Percentiles rank a stretch among this genome's conserved stretches.
Conservation (phyloP, 92 coral and sea anemone species). For the Ricordea florida region DNA sequence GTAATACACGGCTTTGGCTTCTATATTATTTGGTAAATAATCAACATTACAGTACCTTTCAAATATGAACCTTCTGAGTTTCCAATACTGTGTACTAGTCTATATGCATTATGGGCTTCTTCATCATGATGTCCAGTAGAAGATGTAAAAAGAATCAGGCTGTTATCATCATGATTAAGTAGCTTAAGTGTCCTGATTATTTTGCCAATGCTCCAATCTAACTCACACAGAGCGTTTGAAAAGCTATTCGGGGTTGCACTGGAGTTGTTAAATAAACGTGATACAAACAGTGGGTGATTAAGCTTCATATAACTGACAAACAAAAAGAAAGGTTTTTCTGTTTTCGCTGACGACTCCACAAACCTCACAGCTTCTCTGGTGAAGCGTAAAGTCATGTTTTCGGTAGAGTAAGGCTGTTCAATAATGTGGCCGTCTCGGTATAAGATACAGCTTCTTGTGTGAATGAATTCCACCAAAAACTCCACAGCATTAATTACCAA, state of each 20-base stretch:
- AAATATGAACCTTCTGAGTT: not conserved
- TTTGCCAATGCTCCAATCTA: conserved; percentile 95
- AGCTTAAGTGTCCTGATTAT: conserved; percentile 52
- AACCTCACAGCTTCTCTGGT: conserved; percentile 81
- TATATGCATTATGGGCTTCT: not conserved
- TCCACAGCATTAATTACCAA: too few species aligned
- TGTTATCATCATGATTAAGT: conserved; percentile 46
- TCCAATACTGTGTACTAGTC: not conserved
- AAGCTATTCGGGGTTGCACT: conserved; percentile 27
- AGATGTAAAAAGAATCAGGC: conserved; percentile 75
- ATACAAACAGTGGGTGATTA: conserved; percentile 70
- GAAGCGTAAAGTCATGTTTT: conserved; percentile 83
- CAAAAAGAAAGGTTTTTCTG: conserved; percentile 72
- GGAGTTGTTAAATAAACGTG: conserved; percentile 53
- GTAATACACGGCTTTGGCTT: too few species aligned
- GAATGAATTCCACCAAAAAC: conserved; percentile 56
- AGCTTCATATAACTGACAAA: conserved; percentile 73
- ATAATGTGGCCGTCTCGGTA: conserved; percentile 66
- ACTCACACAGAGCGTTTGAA: conserved; percentile 68
- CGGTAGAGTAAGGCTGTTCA: conserved; percentile 78
- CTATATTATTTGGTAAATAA: too few species aligned
- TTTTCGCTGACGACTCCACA: conserved; percentile 37
- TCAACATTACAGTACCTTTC: conserved; percentile 7
- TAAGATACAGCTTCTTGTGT: conserved; percentile 80
- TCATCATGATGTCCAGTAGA: conserved; percentile 60